Evolutionary conservation across 2,797 vertebrate species (phyloP).

Genomic region (Myotis vivesi): DNA sequence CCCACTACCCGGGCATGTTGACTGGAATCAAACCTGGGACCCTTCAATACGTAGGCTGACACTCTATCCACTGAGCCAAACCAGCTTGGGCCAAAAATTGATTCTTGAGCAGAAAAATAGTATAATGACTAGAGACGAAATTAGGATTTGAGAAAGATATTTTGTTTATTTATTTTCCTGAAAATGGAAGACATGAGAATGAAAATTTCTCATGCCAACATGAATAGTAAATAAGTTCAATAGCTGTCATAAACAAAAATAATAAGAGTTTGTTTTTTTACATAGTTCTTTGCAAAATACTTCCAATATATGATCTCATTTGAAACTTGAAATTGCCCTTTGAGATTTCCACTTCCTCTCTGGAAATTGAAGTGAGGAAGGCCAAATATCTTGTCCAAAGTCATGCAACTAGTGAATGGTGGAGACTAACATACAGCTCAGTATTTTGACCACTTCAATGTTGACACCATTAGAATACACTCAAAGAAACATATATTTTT

Average conservation of each 20-base stretch:
- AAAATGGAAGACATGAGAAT: background rate
- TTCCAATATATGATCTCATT: background rate
- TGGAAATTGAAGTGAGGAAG: background rate
- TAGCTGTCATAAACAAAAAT: background rate
- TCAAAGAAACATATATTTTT: background rate
- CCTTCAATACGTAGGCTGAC: no score
- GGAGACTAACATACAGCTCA: background rate
- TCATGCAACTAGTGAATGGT: background rate
- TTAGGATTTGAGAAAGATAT: background rate
- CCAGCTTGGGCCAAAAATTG: background rate
- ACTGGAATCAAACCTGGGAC: no score
- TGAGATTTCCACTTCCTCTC: background rate
- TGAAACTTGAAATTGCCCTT: background rate
- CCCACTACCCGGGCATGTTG: no score
- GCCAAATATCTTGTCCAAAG: background rate
- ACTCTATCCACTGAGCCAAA: no score
- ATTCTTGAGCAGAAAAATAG: background rate
- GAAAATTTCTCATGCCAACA: background rate
- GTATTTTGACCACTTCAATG: background rate
- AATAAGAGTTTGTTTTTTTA: background rate
- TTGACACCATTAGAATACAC: background rate
- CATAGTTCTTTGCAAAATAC: background rate
- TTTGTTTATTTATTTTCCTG: constrained; percentile 4
- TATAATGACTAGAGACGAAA: background rate
- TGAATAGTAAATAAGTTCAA: background rate